Evolutionary conservation across 2,113 vertebrate genomes (phyloP), one percentile per base, ranked within the genome.

Genomic region (Setophaga coronata): DNA sequence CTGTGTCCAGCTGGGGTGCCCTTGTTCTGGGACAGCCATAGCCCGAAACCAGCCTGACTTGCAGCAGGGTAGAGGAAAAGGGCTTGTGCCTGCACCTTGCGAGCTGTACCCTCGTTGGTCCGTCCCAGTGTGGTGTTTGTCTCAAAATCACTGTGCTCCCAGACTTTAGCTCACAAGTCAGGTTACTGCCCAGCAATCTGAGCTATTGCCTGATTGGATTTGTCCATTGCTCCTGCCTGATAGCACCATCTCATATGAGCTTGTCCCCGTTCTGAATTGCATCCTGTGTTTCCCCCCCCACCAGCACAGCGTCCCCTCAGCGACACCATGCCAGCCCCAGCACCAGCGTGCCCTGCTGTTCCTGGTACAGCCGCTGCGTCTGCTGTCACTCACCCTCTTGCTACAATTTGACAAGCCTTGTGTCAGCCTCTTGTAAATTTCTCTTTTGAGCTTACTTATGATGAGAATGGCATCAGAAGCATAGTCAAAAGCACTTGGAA

Each of bases 1-100:
- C 16, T 3, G 0, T 40, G 42, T 74, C 62, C 7, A 5, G 29
- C 10, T 4, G 2, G 4, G 23, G 6, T 33, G 17, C 4, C 1
- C 31, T n/a, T 0, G 0, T 76, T 67, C 53, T 73, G 0, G 3
- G 40, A 67, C 31, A 65, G 34, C 81, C 26, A 1, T 25, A 34
- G 6, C 14, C 51, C 43, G 8, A 82, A 74, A 58, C 50, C 28
- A 45, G 12, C 34, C 43, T 80, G 38, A 76, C 34, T 51, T 82
- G 20, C 48, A 86, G 48, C 36, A 40, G 48, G 10, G 12, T 2
- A 33, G 47, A 54, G 20, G 13, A 48, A 57, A 61, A 65, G 25
- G 31, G 20, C 17, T 77, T 40, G 51, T 82, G 33, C 64, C 50
- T 0, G 0, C 1, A 1, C 33, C 34, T 58, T 48, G 47, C 1